phyloP scores from a whole-genome alignment of 2,113 vertebrate species.

The Gadus chalcogrammus region DNA sequence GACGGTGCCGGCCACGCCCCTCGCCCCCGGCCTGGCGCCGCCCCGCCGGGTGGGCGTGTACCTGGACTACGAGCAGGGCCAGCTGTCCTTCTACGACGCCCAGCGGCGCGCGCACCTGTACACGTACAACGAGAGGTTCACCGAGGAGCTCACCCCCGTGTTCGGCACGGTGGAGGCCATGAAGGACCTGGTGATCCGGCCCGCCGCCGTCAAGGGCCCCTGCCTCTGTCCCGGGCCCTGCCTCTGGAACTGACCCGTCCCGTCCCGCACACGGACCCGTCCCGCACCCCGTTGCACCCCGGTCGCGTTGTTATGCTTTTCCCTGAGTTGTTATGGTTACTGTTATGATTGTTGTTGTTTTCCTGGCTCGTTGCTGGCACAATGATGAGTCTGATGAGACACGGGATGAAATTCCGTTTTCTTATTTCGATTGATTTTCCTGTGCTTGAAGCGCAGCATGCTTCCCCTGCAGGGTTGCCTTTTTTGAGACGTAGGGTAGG shows the following conservation, averaged over 20 bases:
- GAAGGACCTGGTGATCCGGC: slow-evolving; percentile 65
- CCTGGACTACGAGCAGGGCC: slow-evolving; percentile 73
- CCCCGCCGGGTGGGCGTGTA: slow-evolving; percentile 70
- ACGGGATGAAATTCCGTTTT: too few species aligned
- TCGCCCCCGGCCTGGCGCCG: slow-evolving; percentile 44
- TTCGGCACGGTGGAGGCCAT: slow-evolving; percentile 75
- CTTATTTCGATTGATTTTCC: neutral
- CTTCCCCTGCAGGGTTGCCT: slow-evolving; percentile 17
- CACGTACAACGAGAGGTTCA: slow-evolving; percentile 72
- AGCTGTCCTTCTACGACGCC: slow-evolving; percentile 76
- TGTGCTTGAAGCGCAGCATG: neutral
- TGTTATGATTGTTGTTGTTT: neutral
- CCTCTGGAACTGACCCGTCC: slow-evolving; percentile 71
- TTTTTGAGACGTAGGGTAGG: slow-evolving; percentile 6
- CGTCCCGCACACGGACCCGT: neutral
- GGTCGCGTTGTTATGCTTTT: neutral
- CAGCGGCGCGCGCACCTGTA: slow-evolving; percentile 71
- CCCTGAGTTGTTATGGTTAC: too few species aligned
- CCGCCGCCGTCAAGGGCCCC: slow-evolving; percentile 47
- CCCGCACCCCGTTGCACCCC: neutral
- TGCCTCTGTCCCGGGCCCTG: slow-evolving; percentile 73
- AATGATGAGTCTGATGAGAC: neutral
- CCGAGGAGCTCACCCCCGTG: slow-evolving; percentile 68
- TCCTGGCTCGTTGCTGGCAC: neutral
- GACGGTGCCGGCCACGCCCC: slow-evolving; percentile 58